Conservation (phyloP, 1,140 invertebrate genomes). For the Aphelenchoides fujianensis region DNA sequence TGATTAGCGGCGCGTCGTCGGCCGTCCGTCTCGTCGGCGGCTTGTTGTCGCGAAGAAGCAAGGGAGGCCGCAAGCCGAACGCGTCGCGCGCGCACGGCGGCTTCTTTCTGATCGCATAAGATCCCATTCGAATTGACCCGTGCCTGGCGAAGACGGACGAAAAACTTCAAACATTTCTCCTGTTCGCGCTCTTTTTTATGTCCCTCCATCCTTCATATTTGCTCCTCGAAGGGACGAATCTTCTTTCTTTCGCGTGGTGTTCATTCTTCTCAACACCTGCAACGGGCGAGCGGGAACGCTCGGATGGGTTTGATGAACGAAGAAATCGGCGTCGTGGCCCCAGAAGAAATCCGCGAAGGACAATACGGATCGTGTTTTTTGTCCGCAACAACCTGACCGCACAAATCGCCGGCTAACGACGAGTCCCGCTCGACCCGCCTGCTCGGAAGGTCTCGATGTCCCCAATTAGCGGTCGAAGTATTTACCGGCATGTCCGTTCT, state of each 20-base stretch:
- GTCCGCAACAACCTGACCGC: background rate
- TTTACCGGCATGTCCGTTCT: background rate
- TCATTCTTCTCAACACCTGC: too few species aligned
- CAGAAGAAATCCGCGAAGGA: background rate
- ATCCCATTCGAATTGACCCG: constrained; percentile 1
- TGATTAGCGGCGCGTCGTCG: background rate
- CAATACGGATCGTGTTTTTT: background rate
- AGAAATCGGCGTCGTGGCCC: background rate
- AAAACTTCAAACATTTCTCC: too few species aligned
- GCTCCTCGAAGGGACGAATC: too few species aligned
- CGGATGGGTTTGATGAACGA: background rate
- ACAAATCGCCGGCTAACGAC: background rate
- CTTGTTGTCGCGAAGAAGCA: too few species aligned
- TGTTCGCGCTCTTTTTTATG: too few species aligned
- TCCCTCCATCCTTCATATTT: too few species aligned
- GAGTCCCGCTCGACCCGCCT: too few species aligned
- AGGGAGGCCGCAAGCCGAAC: background rate
- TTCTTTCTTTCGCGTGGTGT: too few species aligned
- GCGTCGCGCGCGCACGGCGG: background rate
- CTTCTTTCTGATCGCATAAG: background rate
- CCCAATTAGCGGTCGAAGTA: too few species aligned
- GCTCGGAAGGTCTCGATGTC: too few species aligned
- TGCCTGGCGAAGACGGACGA: too few species aligned
- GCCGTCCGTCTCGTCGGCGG: background rate
- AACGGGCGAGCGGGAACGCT: background rate